Evolutionary conservation across 2,797 vertebrate species (phyloP).

Genomic region (Pelochelys cantorii): DNA sequence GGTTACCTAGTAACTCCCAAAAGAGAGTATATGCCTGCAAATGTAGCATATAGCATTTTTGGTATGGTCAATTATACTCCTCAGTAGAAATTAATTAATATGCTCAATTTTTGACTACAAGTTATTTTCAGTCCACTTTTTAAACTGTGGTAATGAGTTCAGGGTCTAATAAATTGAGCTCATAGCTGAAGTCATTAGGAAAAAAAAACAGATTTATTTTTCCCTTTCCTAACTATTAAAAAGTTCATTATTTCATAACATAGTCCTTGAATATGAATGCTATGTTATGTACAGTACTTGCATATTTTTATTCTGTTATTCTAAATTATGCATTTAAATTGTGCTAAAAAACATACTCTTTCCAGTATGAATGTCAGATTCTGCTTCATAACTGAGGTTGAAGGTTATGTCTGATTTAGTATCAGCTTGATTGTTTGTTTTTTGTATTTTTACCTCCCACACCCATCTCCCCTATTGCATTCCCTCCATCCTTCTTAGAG

Average conservation of each 20-base stretch:
- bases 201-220: conserved; percentile 7
- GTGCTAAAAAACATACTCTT: neutral
- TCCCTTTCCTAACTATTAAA: neutral
- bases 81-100: conserved; percentile 50
- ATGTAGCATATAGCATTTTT: conserved; percentile 26
- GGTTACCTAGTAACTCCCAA: conserved; percentile 12
- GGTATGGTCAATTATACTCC: conserved; percentile 15
- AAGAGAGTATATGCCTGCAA: conserved; percentile 39
- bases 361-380: neutral
- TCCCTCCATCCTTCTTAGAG: conserved; percentile 27
- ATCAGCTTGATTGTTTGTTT: neutral
- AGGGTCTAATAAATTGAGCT: conserved; percentile 40
- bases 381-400: conserved; percentile 17
- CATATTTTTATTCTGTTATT: neutral
- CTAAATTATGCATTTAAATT: conserved; percentile 10
- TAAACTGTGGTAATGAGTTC: conserved; percentile 46
- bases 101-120: conserved; percentile 46
- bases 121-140: conserved; percentile 52
- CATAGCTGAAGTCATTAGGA: conserved; percentile 42
- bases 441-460: neutral
- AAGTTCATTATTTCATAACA: neutral
- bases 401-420: neutral
- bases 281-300: neutral
- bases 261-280: neutral
- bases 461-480: neutral